Conservation (phyloP, 2,888 invertebrate genomes). For the Calameuta filiformis region DNA sequence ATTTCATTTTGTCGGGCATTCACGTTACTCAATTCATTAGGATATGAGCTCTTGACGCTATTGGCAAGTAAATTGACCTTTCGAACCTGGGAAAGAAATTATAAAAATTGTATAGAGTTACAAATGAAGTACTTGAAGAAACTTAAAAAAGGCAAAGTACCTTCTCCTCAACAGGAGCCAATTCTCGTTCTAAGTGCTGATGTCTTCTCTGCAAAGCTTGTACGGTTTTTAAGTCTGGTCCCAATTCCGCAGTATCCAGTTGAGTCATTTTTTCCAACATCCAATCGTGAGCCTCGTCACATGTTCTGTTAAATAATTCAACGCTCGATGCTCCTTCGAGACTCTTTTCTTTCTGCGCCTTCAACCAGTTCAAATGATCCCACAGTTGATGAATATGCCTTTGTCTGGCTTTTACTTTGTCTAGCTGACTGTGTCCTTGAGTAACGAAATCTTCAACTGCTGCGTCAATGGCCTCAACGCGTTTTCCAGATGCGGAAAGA, state of each 20-base stretch:
- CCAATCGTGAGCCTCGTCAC: conserved; percentile 97
- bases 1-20: conserved; percentile 86
- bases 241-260: conserved; percentile 80
- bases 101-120: neutral
- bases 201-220: conserved; percentile 91
- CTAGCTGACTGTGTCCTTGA: conserved; percentile 87
- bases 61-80: conserved; percentile 89
- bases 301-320: conserved; percentile 94
- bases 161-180: conserved; percentile 95
- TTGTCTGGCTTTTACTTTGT: conserved; percentile 80
- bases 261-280: conserved; percentile 96
- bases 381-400: conserved; percentile 90
- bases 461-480: conserved; percentile 88
- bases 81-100: conserved; percentile 59
- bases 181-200: conserved; percentile 92
- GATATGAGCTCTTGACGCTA: conserved; percentile 92
- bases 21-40: conserved; percentile 88
- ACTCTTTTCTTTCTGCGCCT: conserved; percentile 90
- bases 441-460: conserved; percentile 87
- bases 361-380: conserved; percentile 87
- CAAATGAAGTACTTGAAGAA: neutral
- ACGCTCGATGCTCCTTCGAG: conserved; percentile 93
- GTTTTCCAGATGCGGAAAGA: conserved; percentile 91
- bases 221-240: conserved; percentile 90
- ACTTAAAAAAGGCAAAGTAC: conserved; percentile 67